Evolutionary conservation across 1,140 invertebrate genomes (phyloP).

Genomic region (Bombus pyrosoma): DNA sequence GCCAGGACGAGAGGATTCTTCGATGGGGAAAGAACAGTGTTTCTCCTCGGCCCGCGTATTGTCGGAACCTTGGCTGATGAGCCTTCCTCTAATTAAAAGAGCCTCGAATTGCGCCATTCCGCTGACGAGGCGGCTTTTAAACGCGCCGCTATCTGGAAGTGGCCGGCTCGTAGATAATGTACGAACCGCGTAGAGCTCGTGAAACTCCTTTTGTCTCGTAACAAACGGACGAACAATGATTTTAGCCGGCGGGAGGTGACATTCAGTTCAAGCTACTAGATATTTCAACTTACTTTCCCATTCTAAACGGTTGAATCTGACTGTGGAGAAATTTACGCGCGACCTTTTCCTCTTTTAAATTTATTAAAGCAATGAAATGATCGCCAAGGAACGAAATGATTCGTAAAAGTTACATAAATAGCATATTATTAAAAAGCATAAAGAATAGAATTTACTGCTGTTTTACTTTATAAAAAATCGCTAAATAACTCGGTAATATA

Average conservation of each 20-base stretch:
- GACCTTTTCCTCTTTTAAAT: background rate
- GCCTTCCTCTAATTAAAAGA: slow-evolving; percentile 15
- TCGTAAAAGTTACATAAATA: background rate
- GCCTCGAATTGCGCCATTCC: slow-evolving; percentile 11
- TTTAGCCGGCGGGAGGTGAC: background rate
- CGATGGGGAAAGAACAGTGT: background rate
- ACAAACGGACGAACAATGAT: slow-evolving; percentile 5
- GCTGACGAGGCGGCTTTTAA: slow-evolving; percentile 1
- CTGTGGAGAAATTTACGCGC: background rate
- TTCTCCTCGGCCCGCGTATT: background rate
- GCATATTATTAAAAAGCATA: too few relatives aligned
- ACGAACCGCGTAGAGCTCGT: too few relatives aligned
- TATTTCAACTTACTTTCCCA: background rate
- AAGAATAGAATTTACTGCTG: too few relatives aligned
- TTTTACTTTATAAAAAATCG: too few relatives aligned
- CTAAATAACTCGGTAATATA: too few relatives aligned
- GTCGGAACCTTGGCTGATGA: too few relatives aligned
- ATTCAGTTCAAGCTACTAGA: background rate
- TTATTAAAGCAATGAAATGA: background rate
- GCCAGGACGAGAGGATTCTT: background rate
- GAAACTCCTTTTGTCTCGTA: slow-evolving; percentile 4
- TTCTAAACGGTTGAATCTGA: background rate
- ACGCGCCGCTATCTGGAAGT: background rate
- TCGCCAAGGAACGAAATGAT: background rate
- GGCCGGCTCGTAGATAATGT: too few relatives aligned